phyloP scores from a whole-genome alignment of 2,888 invertebrate species.

The Abscondita cerata region DNA sequence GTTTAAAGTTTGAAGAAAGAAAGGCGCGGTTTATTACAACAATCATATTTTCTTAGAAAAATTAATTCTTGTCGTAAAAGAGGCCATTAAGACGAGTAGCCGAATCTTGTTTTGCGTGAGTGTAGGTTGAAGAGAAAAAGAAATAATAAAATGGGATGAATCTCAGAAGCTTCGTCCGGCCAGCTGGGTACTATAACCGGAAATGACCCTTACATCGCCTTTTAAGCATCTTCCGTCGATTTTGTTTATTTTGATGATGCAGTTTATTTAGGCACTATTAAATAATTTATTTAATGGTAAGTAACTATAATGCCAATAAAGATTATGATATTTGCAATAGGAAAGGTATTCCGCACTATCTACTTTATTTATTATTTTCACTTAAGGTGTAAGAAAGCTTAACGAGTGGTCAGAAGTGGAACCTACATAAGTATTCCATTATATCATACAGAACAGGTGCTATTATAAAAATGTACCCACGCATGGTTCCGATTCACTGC shows the following conservation, averaged over 20 bases:
- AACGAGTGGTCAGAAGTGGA: conserved; percentile 53
- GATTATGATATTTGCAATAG: conserved; percentile 36
- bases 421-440: conserved; percentile 56
- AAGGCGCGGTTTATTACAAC: not conserved
- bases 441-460: conserved; percentile 57
- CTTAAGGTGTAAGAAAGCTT: conserved; percentile 53
- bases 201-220: conserved; percentile 12
- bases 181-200: conserved; percentile 31
- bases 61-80: conserved; percentile 9
- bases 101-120: conserved; percentile 20
- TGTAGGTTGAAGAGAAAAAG: conserved; percentile 16
- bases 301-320: conserved; percentile 21
- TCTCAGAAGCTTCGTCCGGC: conserved; percentile 36
- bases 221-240: conserved; percentile 4
- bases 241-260: conserved; percentile 10
- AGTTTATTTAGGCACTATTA: too few relatives aligned
- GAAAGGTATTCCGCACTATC: conserved; percentile 52
- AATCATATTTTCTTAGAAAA: not conserved
- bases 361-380: conserved; percentile 54
- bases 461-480: conserved; percentile 57
- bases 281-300: not conserved
- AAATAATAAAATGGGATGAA: conserved; percentile 31
- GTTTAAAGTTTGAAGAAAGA: conserved; percentile 11
- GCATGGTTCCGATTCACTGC: conserved; percentile 54
- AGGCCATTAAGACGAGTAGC: conserved; percentile 27